These are phyloP conservation scores for Smithornis capensis DNA, from an alignment of 2,113 vertebrate genomes.

Conservation along the genomic window DNA sequence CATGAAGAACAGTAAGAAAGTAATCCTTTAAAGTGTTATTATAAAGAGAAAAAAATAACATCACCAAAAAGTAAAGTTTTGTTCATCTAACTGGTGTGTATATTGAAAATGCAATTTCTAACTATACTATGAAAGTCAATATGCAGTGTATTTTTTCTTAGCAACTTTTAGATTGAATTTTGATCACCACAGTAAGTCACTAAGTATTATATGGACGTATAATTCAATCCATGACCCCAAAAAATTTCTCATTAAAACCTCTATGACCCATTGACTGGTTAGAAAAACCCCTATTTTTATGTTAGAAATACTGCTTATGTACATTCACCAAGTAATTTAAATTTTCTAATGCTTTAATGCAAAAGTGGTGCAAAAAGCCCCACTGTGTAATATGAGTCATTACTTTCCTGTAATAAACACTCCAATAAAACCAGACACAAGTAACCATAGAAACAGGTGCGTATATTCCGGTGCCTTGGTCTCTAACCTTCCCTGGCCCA, in stretches of 20 bases:
- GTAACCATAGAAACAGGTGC: constrained; percentile 48
- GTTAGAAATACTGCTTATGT: neutral
- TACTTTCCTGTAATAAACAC: constrained; percentile 45
- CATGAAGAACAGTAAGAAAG: neutral
- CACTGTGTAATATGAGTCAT: constrained; percentile 37
- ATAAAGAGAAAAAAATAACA: neutral
- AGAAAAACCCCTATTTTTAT: neutral
- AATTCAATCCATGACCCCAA: neutral
- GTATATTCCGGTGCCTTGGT: neutral
- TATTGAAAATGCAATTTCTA: neutral
- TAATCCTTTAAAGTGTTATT: neutral
- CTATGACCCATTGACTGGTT: neutral
- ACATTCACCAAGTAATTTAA: neutral
- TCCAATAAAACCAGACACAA: neutral
- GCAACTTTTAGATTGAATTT: neutral
- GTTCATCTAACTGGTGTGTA: neutral
- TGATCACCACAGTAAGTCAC: neutral
- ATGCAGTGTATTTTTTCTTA: neutral
- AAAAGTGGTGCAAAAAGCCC: constrained; percentile 45
- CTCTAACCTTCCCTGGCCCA: constrained; percentile 16
- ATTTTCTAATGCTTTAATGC: constrained; percentile 19
- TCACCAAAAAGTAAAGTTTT: neutral
- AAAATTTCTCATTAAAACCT: neutral
- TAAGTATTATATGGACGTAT: neutral
- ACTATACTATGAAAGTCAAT: neutral